A percentile compares a stretch with the other conserved stretches of the same genome.
These are phyloP conservation scores for Acanthisitta chloris DNA, from an alignment of 2,113 vertebrate genomes.

Conservation along the genomic window DNA sequence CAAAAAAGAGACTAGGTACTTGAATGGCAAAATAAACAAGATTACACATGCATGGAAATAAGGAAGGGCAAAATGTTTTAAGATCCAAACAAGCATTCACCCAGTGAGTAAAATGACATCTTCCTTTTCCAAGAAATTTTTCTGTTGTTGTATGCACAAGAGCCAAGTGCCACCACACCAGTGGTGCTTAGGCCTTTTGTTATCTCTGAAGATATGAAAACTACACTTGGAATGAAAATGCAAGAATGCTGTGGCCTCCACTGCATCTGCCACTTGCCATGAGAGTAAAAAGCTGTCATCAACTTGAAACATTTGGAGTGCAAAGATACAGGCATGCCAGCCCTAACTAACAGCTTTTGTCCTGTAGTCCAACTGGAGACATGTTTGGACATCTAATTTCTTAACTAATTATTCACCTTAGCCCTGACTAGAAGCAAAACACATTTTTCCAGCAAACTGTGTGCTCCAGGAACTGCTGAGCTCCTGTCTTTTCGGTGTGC, in stretches of 20 bases:
- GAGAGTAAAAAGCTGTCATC: background rate
- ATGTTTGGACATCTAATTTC: background rate
- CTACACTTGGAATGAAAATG: background rate
- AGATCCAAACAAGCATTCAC: background rate
- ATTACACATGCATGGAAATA: background rate
- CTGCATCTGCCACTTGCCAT: background rate
- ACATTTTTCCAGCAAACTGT: conserved; percentile 29
- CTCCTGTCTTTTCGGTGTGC: conserved; percentile 23
- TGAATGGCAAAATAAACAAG: background rate
- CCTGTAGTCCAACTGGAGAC: background rate
- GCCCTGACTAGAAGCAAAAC: background rate
- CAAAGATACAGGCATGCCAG: background rate
- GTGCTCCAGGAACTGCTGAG: conserved; percentile 35
- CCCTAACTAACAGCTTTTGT: background rate
- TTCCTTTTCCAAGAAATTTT: background rate
- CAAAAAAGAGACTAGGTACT: background rate
- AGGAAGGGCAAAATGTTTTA: background rate
- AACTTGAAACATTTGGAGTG: background rate
- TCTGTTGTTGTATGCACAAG: background rate
- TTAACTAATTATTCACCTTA: conserved; percentile 17
- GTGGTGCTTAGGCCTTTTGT: background rate
- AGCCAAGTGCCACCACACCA: background rate
- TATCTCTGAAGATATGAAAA: background rate
- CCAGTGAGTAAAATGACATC: background rate
- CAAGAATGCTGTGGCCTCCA: background rate